Conservation (phyloP, 1,140 invertebrate species). For the Drosophila obscura region DNA sequence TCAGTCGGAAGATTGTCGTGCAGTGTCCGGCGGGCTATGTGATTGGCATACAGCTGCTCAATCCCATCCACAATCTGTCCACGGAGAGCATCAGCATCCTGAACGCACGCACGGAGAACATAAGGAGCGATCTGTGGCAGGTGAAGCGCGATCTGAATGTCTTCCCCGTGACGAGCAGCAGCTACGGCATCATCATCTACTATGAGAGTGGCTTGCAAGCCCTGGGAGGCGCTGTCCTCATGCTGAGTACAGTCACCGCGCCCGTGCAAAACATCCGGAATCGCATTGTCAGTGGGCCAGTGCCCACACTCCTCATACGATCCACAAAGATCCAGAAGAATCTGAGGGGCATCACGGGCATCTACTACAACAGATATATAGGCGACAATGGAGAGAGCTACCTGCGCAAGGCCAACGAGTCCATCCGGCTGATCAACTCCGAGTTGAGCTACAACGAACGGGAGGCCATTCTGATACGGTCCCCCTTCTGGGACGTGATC, state of each 20-base stretch:
- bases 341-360: constrained; percentile 90
- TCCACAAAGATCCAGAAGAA: constrained; percentile 92
- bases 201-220: constrained; percentile 92
- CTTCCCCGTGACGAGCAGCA: constrained; percentile 94
- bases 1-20: constrained; percentile 86
- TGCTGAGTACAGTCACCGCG: constrained; percentile 90
- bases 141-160: constrained; percentile 91
- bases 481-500: constrained; percentile 93
- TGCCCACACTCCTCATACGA: constrained; percentile 89
- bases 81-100: constrained; percentile 92
- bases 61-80: constrained; percentile 94
- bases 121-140: constrained; percentile 88
- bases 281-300: constrained; percentile 89
- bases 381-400: constrained; percentile 93
- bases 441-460: constrained; percentile 91
- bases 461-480: constrained; percentile 92
- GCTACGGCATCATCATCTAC: constrained; percentile 91
- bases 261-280: constrained; percentile 89
- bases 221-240: constrained; percentile 92
- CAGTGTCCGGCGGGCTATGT: constrained; percentile 90
- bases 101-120: constrained; percentile 88
- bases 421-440: constrained; percentile 90
- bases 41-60: constrained; percentile 92
- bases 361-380: constrained; percentile 95
- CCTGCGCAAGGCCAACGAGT: constrained; percentile 94